Percentiles rank a stretch among this genome's conserved stretches.
phyloP scores from a whole-genome alignment of 2,797 vertebrate species.

The Mormyrops boulengeri region DNA sequence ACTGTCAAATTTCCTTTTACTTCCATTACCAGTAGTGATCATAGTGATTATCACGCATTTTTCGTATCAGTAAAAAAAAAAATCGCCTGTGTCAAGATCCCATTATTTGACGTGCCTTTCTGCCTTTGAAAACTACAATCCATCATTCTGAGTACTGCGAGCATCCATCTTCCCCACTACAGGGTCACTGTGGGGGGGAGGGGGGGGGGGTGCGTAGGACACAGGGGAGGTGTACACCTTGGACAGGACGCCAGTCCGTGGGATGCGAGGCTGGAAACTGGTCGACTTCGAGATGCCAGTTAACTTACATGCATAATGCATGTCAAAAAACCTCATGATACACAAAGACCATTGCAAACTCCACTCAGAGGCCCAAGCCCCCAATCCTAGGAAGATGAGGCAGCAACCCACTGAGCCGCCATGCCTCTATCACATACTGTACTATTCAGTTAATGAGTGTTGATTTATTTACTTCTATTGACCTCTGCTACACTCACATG shows the following conservation, averaged over 20 bases:
- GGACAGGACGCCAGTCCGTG: background rate
- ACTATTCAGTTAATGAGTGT: background rate
- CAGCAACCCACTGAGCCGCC: background rate
- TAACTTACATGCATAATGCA: background rate
- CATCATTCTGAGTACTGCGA: background rate
- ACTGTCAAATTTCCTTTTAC: background rate
- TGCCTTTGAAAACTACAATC: slow-evolving; percentile 13
- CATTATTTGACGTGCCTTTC: slow-evolving; percentile 1
- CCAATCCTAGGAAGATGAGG: background rate
- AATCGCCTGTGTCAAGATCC: background rate
- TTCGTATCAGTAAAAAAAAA: background rate
- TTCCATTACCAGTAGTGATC: background rate
- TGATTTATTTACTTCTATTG: background rate
- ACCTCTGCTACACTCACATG: background rate
- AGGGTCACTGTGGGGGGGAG: background rate
- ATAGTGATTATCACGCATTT: background rate
- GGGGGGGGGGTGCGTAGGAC: background rate
- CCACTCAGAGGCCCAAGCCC: background rate
- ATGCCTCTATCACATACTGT: background rate
- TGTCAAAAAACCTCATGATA: background rate
- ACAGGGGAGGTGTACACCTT: background rate
- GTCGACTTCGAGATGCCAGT: background rate
- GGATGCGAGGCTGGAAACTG: background rate
- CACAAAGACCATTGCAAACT: background rate
- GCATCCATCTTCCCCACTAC: background rate